Base-by-base conservation (phyloP, 1,140 invertebrate genomes). In the Cyrtorhinus lividipennis region DNA sequence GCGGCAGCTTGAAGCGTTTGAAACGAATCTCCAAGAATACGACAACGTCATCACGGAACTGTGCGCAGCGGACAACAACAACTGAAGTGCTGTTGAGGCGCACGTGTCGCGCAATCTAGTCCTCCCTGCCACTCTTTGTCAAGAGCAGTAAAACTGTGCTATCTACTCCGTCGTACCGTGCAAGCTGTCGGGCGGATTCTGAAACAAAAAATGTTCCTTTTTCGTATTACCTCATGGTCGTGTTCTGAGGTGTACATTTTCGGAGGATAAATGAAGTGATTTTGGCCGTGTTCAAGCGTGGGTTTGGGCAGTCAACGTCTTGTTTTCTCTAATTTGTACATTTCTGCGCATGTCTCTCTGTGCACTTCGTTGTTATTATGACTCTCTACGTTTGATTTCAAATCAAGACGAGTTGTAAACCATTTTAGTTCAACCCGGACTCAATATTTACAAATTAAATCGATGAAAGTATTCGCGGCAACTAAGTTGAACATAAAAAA, bases 1-100 rank as follows among this genome's bases (percentile, higher is more conserved):
- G 1, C 79, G 82, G 68, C 85, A 88, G 70, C 70, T 91, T 61
- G 81, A 85, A 69, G 80, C 77, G 56, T 90, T 87, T 71, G 87
- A 91, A 73, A 82, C 79, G 1, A 82, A 82, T 67, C 76, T 87
- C 69, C 78, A 80, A 48, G 82, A 84, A 64, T 91, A 87, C 72
- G 86, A 90, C 69, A 80, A 84, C 66, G 72, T 87, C 71, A 74
- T 89, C 63, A 80, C 79, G 63, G 80, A 81, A 24, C 71, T 86
- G 23, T 84, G 80, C 72, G 73, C 77, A 67, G 71, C 72, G 30
- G 78, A 80, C 30, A 78, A 79, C 59, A 68, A 68, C 26, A 66
- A 66, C 18, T 53, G 20, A 62, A 26, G n/a, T 62, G 53, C 38
- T 56, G 53, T 56, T 8, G n/a, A 56, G n/a, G 5, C 23, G 8